Percentiles rank a stretch among this genome's conserved stretches.
These are phyloP conservation scores for Lathamus discolor DNA, from an alignment of 2,113 vertebrate species.

Conservation along the genomic window DNA sequence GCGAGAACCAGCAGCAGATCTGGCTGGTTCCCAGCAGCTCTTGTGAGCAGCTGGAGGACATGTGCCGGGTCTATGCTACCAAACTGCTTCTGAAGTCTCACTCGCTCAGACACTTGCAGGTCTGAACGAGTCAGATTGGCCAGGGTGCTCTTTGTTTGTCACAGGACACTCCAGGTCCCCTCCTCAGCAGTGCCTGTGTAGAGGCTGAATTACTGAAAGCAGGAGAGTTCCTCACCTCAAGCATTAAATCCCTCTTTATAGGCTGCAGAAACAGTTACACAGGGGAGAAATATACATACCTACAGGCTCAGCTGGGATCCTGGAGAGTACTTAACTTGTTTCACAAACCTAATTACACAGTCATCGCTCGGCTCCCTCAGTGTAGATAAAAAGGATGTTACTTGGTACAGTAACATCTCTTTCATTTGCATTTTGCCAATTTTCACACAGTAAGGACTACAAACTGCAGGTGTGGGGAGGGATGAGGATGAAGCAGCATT, in stretches of 20 bases:
- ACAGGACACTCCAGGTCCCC: background rate
- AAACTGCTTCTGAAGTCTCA: background rate
- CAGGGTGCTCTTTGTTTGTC: background rate
- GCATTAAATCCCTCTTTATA: background rate
- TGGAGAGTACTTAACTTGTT: background rate
- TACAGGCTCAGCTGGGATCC: background rate
- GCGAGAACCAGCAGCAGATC: background rate
- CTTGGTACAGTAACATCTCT: background rate
- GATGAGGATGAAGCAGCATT: background rate
- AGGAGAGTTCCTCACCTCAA: background rate
- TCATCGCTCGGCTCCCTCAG: background rate
- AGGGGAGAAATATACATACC: background rate
- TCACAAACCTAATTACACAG: constrained; percentile 1
- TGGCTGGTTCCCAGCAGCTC: background rate
- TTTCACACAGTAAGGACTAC: background rate
- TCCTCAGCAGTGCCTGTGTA: rapidly evolving
- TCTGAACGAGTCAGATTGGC: background rate
- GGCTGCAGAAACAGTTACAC: background rate
- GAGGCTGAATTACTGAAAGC: background rate
- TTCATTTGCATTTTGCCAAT: background rate
- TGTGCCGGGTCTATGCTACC: background rate
- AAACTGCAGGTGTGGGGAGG: background rate
- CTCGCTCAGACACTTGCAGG: background rate
- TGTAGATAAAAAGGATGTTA: background rate
- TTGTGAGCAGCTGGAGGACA: background rate